These are phyloP conservation scores for Pantherophis vulpinus DNA, from an alignment of 2,797 vertebrate species.

Conservation along the genomic window DNA sequence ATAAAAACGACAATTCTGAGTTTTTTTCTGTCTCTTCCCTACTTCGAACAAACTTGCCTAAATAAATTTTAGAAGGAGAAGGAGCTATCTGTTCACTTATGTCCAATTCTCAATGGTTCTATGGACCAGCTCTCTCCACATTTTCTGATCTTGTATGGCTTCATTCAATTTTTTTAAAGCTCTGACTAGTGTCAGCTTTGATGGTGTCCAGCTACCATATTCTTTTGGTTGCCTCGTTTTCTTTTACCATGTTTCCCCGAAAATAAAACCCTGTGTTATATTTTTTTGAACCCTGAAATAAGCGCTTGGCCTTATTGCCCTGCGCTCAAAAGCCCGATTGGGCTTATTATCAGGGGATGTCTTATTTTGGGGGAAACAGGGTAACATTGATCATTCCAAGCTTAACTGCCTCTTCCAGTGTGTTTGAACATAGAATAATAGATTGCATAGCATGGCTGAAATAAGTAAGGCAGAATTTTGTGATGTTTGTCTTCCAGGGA, in stretches of 20 bases:
- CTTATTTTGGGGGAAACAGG: too few species aligned
- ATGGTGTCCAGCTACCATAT: background rate
- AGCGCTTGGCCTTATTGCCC: too few species aligned
- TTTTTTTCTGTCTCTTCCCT: background rate
- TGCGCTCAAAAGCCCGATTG: too few species aligned
- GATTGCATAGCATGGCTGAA: background rate
- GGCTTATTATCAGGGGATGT: too few species aligned
- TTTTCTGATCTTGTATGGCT: background rate
- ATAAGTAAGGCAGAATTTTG: background rate
- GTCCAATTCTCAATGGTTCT: background rate
- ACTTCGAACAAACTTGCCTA: background rate
- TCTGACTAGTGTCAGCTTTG: background rate
- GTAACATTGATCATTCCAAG: background rate
- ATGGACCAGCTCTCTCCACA: background rate
- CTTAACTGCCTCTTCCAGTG: background rate
- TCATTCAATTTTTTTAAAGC: background rate
- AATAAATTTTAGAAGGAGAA: background rate
- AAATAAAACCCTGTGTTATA: too few species aligned
- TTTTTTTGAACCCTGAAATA: too few species aligned
- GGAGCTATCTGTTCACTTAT: background rate
- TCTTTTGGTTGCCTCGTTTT: background rate
- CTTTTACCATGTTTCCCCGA: background rate
- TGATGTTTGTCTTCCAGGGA: background rate
- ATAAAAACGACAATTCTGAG: background rate
- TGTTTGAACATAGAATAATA: background rate